Evolutionary conservation across 2,113 vertebrate genomes (phyloP).

Genomic region (Psophia crepitans): DNA sequence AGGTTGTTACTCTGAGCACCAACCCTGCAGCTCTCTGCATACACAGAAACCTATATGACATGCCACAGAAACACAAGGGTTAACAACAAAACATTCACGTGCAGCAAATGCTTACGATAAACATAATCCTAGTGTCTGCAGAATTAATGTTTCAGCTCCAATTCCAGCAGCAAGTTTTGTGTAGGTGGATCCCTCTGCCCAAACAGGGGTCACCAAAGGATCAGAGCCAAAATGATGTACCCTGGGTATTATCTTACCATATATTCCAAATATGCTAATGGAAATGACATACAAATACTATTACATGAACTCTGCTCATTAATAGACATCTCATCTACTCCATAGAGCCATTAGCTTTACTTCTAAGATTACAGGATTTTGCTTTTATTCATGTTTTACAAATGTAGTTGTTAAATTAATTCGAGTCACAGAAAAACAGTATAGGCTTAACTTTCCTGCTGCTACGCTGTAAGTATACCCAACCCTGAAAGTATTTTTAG

Average conservation of each 20-base stretch:
- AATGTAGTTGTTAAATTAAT: background rate
- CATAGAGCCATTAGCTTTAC: background rate
- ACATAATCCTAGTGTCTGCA: background rate
- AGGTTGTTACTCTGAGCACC: background rate
- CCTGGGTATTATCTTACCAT: background rate
- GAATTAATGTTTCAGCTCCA: background rate
- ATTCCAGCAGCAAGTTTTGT: background rate
- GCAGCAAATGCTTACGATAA: background rate
- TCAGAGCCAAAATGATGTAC: background rate
- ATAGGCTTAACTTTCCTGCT: constrained; percentile 43
- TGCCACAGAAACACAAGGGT: background rate
- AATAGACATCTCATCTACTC: background rate
- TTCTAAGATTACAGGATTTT: background rate
- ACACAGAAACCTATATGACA: background rate
- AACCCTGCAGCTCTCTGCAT: background rate
- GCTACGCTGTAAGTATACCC: constrained; percentile 36
- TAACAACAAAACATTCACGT: background rate
- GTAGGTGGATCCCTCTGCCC: background rate
- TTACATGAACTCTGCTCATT: background rate
- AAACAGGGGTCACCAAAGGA: background rate
- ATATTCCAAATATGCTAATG: background rate
- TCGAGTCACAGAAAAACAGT: constrained; percentile 14
- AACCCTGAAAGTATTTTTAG: constrained; percentile 72
- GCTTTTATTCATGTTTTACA: background rate
- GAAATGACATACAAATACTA: background rate